Conservation (phyloP, 2,888 invertebrate species). For the Mythimna impura region DNA sequence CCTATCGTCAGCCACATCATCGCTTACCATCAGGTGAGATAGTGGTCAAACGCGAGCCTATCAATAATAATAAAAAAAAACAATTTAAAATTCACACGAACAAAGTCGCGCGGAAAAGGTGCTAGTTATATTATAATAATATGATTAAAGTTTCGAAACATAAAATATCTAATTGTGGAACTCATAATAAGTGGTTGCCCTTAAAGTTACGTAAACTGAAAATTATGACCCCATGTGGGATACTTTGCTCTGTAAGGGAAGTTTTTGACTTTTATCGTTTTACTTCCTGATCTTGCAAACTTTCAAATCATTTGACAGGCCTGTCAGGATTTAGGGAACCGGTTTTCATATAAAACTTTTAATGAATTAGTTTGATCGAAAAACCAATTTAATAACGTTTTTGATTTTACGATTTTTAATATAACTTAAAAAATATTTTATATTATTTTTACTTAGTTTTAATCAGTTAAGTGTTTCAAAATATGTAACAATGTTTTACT, state of each 20-base stretch:
- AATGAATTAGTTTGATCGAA: slow-evolving; percentile 11
- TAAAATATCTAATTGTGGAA: slow-evolving; percentile 33
- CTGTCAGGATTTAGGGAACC: not conserved
- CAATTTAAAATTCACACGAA: too few species aligned
- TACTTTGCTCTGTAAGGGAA: slow-evolving; percentile 41
- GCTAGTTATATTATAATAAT: too few species aligned
- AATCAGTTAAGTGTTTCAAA: too few species aligned
- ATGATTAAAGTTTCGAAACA: too few species aligned
- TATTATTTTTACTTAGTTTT: not conserved
- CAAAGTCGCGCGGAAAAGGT: too few species aligned
- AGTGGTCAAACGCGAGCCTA: too few species aligned
- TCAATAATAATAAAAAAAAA: too few species aligned
- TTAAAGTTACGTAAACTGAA: slow-evolving; percentile 38
- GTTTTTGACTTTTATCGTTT: slow-evolving; percentile 44
- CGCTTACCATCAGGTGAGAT: too few species aligned
- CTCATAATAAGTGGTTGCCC: slow-evolving; percentile 20
- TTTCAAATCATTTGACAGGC: slow-evolving; percentile 11
- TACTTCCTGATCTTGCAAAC: slow-evolving; percentile 2
- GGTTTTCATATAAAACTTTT: slow-evolving; percentile 17
- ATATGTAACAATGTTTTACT: too few species aligned
- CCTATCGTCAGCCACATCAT: too few species aligned
- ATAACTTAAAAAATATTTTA: too few species aligned
- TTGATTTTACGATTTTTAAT: not conserved
- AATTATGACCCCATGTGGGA: slow-evolving; percentile 34
- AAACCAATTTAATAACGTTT: not conserved